phyloP scores from a whole-genome alignment of 2,888 invertebrate species.

The Mesorhabditis belari region DNA sequence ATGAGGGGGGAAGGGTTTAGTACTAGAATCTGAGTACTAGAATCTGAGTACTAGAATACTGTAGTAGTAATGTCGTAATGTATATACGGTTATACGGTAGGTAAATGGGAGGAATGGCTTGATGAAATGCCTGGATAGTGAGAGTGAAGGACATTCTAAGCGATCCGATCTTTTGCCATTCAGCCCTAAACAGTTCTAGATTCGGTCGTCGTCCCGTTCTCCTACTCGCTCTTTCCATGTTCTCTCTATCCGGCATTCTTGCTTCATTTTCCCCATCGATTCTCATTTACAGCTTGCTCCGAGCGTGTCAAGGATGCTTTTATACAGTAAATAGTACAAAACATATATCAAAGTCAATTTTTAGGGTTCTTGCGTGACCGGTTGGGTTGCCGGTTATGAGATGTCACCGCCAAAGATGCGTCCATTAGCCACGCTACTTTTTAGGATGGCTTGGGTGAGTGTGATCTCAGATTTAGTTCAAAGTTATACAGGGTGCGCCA shows the following conservation, averaged over 20 bases:
- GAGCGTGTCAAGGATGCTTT: conserved; percentile 68
- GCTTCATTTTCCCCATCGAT: conserved; percentile 68
- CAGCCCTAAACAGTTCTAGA: conserved; percentile 3
- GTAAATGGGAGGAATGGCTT: no score
- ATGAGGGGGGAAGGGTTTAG: no score
- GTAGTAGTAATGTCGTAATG: no score
- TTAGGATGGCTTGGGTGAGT: conserved; percentile 38
- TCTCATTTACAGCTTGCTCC: conserved; percentile 64
- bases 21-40: no score
- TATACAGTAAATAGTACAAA: conserved; percentile 62
- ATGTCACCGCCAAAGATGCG: conserved; percentile 34
- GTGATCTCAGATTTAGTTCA: no score
- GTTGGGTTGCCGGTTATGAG: conserved; percentile 46
- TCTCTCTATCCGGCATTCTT: conserved; percentile 62
- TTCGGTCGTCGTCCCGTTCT: conserved; percentile 36
- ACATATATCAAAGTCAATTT: conserved; percentile 7
- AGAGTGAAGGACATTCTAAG: no score
- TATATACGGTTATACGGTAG: no score
- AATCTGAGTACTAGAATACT: no score
- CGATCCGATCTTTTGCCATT: not conserved
- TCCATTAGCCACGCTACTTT: conserved; percentile 36
- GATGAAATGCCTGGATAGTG: no score
- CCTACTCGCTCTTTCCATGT: conserved; percentile 19
- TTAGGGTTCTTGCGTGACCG: conserved; percentile 21
- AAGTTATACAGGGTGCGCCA: no score